Base-by-base conservation (phyloP, 2,113 vertebrate genomes). In the Paradisaea rubra region DNA sequence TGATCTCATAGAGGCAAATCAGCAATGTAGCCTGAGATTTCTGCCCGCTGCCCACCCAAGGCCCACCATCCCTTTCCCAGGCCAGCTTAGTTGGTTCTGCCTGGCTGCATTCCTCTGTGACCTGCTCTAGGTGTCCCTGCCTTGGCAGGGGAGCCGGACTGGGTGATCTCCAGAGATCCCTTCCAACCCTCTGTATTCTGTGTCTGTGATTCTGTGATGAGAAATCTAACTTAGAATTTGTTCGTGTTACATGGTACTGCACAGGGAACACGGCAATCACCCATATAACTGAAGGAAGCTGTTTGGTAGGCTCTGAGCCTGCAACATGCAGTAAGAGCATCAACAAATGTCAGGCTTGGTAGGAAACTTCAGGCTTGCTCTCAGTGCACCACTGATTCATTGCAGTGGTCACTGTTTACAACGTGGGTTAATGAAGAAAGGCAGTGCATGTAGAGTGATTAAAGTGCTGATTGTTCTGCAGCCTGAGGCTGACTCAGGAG, bases 401-500 rank as follows among this genome's bases (percentile, higher is more conserved):
- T 56, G 49, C 74, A 35, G 59, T 28, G 50, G 33, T 89, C 59
- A 52, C 61, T 61, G 42, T 60, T 90, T 90, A 53, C n/a, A 81
- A 4, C 13, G 4, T 30, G 19, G 11, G 53, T 80, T 86, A 69
- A 90, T 74, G 74, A 73, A 80, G 71, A 83, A 83, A 37, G 53
- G 65, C 45, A 81, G 14, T 21, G 7, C 45, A 42, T 49, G 41
- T 53, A 33, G 54, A 82, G 77, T 71, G 7, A 71, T 89, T 73
- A 30, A 93, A 96, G 81, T 61, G 73, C 77, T 89, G 71, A 47
- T 81, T 0, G 0, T 81, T 90, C 60, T 80, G 87, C 72, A 94
- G 79, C 64, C 57, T 78, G 49, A 84, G 68, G 66, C 49, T 86
- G 65, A n/a, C 42, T 83, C 49, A 37, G 83, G 56, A 63, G 93